A percentile compares a stretch with the other conserved stretches of the same genome.
phyloP scores from a whole-genome alignment of 2,888 invertebrate species.

The Mythimna vitellina region DNA sequence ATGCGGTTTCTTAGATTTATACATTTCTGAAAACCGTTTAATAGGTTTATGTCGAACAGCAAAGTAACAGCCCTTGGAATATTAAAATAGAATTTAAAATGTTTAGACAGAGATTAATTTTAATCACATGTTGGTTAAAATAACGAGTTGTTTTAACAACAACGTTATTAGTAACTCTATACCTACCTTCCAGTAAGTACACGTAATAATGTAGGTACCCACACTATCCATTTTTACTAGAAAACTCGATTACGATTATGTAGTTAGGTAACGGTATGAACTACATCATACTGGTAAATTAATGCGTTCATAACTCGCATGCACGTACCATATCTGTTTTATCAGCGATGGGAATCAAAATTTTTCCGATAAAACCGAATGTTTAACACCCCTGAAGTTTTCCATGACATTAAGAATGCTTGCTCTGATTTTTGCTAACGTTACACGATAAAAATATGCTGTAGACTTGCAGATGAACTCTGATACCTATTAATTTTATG shows the following conservation, averaged over 20 bases:
- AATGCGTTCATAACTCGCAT: conserved; percentile 35
- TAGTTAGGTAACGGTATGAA: conserved; percentile 56
- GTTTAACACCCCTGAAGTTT: conserved; percentile 26
- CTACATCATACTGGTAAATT: conserved; percentile 25
- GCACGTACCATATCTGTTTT: conserved; percentile 34
- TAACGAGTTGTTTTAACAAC: conserved; percentile 22
- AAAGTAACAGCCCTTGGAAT: conserved; percentile 8
- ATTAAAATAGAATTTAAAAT: conserved; percentile 17
- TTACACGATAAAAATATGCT: not conserved
- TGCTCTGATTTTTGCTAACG: not conserved
- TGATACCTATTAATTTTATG: not conserved
- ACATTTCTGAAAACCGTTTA: conserved; percentile 22
- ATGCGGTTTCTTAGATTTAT: not conserved
- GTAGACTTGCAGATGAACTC: not conserved
- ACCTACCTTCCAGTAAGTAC: conserved; percentile 9
- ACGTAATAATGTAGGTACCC: conserved; percentile 35
- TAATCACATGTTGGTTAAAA: conserved; percentile 15
- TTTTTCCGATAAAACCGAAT: conserved; percentile 14
- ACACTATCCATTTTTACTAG: conserved; percentile 61
- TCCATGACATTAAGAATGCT: conserved; percentile 19
- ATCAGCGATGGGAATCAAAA: conserved; percentile 29
- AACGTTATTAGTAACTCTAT: conserved; percentile 2
- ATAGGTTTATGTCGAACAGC: not conserved
- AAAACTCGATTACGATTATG: conserved; percentile 59
- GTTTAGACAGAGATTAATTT: conserved; percentile 34